Conservation (phyloP, 2,797 vertebrate genomes). For the Discoglossus pictus region DNA sequence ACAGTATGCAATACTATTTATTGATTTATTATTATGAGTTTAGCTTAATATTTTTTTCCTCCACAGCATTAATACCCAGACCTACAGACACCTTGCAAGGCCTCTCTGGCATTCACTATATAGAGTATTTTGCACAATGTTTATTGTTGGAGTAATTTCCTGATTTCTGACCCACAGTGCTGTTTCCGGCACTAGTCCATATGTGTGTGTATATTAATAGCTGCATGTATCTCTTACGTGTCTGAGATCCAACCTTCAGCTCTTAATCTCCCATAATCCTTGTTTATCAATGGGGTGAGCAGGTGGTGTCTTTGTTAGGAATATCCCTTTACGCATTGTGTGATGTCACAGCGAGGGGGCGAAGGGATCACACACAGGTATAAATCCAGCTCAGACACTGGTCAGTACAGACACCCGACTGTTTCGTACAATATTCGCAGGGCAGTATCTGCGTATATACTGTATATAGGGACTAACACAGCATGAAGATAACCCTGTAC, state of each 20-base stretch:
- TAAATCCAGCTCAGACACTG: slow-evolving; percentile 6
- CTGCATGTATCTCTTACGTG: slow-evolving; percentile 35
- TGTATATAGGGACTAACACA: neutral
- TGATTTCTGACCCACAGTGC: slow-evolving; percentile 10
- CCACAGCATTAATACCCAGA: too few relatives aligned
- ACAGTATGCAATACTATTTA: too few relatives aligned
- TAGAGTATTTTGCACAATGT: neutral
- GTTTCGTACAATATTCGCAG: too few relatives aligned
- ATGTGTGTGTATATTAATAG: slow-evolving; percentile 37
- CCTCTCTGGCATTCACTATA: neutral
- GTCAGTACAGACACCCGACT: neutral
- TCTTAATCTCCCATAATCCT: slow-evolving; percentile 42
- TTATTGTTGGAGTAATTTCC: neutral
- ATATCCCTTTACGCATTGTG: slow-evolving; percentile 14
- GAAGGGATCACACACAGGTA: slow-evolving; percentile 22
- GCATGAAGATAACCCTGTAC: slow-evolving; percentile 33
- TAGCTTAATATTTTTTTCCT: too few relatives aligned
- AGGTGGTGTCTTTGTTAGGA: slow-evolving; percentile 44
- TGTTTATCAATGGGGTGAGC: slow-evolving; percentile 41
- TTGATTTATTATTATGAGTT: too few relatives aligned
- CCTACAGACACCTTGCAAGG: neutral
- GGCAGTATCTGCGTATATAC: neutral
- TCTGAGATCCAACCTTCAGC: slow-evolving; percentile 31
- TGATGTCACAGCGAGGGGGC: slow-evolving; percentile 31
- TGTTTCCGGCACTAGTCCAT: slow-evolving; percentile 20